Base-by-base conservation (phyloP, 2,113 vertebrate species). In the Arothron firmamentum region DNA sequence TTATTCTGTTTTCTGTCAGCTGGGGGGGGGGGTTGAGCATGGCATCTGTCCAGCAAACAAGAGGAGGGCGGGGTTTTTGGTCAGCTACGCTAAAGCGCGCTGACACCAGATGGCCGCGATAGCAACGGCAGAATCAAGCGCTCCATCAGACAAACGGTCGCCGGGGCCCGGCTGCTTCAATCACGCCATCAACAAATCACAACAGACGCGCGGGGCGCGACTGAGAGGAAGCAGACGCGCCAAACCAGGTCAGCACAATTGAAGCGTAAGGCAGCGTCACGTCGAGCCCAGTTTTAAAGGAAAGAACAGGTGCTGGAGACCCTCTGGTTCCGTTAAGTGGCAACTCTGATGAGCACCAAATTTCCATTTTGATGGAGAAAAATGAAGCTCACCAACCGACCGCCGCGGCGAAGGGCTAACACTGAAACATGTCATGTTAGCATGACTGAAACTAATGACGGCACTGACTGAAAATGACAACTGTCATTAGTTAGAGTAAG, bases 91-190 rank as follows among this genome's bases (percentile, higher is more conserved):
- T 77, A 79, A 59, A 75, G 12, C 64, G 53, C 57, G 48, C 34
- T 70, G 74, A 74, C 56, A 74, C 45, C 41, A 5, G 79, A 84
- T 84, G 66, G 46, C 54, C 21, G 61, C 38, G 77, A 86, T 79
- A 79, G 25, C 25, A 28, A 28, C 13, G 6, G 20, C 64, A 73
- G 52, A 38, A 66, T 78, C 78, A 61, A 8, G 47, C 59, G 56
- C 65, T 43, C 72, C 68, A 74, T 57, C 63, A 48, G 56, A 56
- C 51, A 12, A 11, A 38, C 34, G 9, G 63, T 47, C 49, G 56
- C 41, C 61, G 52, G 56, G 52, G 56, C 59, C 52, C 55, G 52
- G 79, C 71, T 56, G 56, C 65, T 69, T 54, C 72, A 66, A 55
- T 11, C 38, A 64, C 3, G 0, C 74, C 83, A 81, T 79, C 75